phyloP scores from a whole-genome alignment of 2,888 invertebrate genomes.

The Vesta saturnalis region DNA sequence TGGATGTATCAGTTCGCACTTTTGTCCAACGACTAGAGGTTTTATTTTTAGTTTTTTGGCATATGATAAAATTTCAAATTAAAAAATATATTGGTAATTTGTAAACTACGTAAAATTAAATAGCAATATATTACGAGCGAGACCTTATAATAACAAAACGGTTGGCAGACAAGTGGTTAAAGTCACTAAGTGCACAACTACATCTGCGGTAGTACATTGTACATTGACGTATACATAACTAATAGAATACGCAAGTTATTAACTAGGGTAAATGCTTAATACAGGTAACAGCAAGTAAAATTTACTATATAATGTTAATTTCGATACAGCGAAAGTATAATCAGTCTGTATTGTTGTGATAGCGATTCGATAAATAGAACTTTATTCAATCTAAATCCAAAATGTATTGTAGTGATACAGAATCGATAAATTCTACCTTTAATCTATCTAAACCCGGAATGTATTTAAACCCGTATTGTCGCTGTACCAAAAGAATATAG shows the following conservation, averaged over 20 bases:
- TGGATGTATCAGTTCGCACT: too few species aligned
- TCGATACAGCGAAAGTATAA: not conserved
- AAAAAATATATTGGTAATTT: too few species aligned
- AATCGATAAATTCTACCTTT: not conserved
- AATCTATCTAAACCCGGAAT: not conserved
- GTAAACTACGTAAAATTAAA: too few species aligned
- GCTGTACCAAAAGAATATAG: not conserved
- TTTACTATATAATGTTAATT: not conserved
- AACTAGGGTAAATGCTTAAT: not conserved
- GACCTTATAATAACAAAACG: too few species aligned
- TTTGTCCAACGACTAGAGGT: too few species aligned
- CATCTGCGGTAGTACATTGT: too few species aligned
- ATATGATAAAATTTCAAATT: too few species aligned
- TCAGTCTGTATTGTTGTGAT: not conserved
- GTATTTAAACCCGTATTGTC: not conserved
- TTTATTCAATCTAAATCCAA: not conserved
- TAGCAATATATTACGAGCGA: too few species aligned
- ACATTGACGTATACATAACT: not conserved
- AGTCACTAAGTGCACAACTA: too few species aligned
- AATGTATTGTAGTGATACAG: not conserved
- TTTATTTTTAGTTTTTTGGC: too few species aligned
- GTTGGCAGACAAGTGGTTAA: too few species aligned
- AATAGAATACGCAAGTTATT: not conserved
- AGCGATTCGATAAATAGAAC: not conserved
- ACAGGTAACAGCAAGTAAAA: not conserved